Evolutionary conservation across 2,888 invertebrate species (phyloP).

Genomic region (Nezara viridula): DNA sequence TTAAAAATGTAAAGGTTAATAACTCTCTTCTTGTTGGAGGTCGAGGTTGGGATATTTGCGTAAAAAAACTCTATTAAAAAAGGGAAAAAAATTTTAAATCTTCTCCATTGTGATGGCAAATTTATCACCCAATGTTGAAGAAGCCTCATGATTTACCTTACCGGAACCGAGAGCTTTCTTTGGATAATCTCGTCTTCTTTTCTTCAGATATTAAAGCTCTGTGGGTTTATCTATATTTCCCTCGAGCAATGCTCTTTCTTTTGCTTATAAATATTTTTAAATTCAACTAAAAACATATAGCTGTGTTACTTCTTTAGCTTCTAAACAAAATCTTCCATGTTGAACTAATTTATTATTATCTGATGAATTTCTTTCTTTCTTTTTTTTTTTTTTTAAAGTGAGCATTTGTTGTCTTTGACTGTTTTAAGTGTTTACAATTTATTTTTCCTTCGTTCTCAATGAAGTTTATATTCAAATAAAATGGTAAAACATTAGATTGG

Average conservation of each 20-base stretch:
- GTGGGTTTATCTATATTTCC: not conserved
- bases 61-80: not conserved
- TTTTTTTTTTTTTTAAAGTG: too few relatives aligned
- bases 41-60: not conserved
- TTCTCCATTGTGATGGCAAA: not conserved
- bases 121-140: not conserved
- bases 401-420: too few relatives aligned
- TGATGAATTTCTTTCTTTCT: too few relatives aligned
- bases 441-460: too few relatives aligned
- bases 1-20: not conserved
- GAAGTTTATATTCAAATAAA: too few relatives aligned
- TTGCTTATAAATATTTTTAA: too few relatives aligned
- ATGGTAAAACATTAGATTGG: too few relatives aligned
- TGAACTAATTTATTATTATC: too few relatives aligned
- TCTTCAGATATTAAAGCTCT: not conserved
- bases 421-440: too few relatives aligned
- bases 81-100: constrained; percentile 4
- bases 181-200: constrained; percentile 3
- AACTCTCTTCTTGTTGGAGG: not conserved
- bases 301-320: too few relatives aligned
- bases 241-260: not conserved
- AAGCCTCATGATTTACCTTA: not conserved
- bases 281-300: too few relatives aligned
- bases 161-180: constrained; percentile 5
- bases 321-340: too few relatives aligned